Conservation (phyloP, 2,797 vertebrate genomes). For the Rachycentron canadum region DNA sequence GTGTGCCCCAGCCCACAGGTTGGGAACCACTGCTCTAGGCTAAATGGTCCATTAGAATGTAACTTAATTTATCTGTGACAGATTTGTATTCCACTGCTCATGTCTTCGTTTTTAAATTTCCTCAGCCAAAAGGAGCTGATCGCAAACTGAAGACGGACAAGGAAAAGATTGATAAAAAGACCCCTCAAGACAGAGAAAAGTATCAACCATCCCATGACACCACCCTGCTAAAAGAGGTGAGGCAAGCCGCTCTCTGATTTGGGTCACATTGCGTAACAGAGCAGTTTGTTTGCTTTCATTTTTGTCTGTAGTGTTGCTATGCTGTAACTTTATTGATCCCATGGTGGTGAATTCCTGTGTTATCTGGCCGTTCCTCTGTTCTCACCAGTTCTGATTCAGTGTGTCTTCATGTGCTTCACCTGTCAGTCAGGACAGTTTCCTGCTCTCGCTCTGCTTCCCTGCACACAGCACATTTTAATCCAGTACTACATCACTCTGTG, state of each 20-base stretch:
- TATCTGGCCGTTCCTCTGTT: conserved; percentile 17
- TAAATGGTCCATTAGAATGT: neutral
- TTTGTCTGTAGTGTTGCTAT: neutral
- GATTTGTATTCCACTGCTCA: neutral
- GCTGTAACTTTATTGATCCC: conserved; percentile 22
- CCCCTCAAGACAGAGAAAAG: conserved; percentile 92
- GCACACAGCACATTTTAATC: neutral
- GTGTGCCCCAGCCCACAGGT: too few species aligned
- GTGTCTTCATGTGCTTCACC: neutral
- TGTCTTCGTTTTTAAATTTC: too few species aligned
- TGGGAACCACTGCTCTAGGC: neutral
- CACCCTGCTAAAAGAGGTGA: conserved; percentile 93
- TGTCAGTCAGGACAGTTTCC: neutral
- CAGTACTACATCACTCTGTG: neutral
- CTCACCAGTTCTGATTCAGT: conserved; percentile 6
- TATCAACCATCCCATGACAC: conserved; percentile 93
- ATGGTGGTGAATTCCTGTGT: neutral
- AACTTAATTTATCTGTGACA: neutral
- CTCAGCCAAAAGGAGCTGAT: conserved; percentile 96
- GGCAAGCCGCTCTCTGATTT: neutral
- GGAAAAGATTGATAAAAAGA: conserved; percentile 96
- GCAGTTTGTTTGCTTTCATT: conserved; percentile 6
- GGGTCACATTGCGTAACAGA: neutral
- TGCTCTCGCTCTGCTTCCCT: neutral
- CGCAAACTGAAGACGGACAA: conserved; percentile 96